phyloP scores from a whole-genome alignment of 2,113 vertebrate genomes.

The Hirundichthys speculiger region DNA sequence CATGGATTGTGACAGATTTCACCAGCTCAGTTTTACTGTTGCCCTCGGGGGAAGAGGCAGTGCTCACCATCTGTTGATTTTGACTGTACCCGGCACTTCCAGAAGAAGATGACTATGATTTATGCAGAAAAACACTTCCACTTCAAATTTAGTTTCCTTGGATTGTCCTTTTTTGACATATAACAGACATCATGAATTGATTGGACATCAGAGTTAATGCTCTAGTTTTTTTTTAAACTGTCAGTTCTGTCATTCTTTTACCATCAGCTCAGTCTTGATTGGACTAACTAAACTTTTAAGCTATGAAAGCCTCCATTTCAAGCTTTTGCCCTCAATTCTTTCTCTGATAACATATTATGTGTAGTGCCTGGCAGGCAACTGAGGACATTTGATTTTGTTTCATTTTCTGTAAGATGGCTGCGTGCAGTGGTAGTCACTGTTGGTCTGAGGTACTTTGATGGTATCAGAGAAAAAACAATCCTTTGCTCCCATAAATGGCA shows the following conservation, averaged over 20 bases:
- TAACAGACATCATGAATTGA: not conserved
- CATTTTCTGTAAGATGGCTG: too few relatives aligned
- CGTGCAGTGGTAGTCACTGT: too few relatives aligned
- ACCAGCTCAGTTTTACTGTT: slow-evolving; percentile 73
- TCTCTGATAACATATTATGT: too few relatives aligned
- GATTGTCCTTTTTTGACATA: not conserved
- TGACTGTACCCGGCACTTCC: slow-evolving; percentile 64
- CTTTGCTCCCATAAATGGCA: too few relatives aligned
- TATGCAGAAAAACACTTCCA: slow-evolving; percentile 10
- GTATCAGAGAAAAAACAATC: too few relatives aligned
- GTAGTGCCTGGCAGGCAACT: too few relatives aligned
- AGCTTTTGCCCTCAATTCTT: not conserved
- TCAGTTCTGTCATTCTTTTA: not conserved
- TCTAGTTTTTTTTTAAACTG: not conserved
- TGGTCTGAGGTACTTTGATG: too few relatives aligned
- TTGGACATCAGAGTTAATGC: slow-evolving; percentile 10
- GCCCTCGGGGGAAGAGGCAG: slow-evolving; percentile 58
- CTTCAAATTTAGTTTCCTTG: not conserved
- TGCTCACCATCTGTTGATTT: slow-evolving; percentile 79
- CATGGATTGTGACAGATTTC: slow-evolving; percentile 79
- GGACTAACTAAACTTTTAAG: not conserved
- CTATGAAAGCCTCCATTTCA: slow-evolving; percentile 13
- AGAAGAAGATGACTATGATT: slow-evolving; percentile 54
- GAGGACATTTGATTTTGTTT: too few relatives aligned
- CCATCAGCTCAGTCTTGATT: not conserved